phyloP scores from a whole-genome alignment of 2,888 invertebrate species.

The Lithophane semibrunnea region DNA sequence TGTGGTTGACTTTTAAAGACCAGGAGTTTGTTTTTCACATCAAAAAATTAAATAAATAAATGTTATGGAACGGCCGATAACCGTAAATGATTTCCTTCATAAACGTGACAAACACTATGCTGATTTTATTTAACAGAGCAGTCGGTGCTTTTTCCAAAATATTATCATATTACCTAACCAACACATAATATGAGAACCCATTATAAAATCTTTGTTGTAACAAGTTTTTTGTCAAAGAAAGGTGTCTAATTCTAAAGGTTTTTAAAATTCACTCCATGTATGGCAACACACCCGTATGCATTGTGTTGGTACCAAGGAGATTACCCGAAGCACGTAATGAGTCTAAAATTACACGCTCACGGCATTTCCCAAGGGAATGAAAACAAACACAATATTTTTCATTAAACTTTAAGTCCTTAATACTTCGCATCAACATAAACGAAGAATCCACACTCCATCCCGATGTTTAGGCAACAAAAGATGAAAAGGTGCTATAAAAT shows the following conservation, averaged over 20 bases:
- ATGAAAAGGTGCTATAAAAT: constrained; percentile 87
- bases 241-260: neutral
- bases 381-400: constrained; percentile 45
- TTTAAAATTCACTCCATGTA: constrained; percentile 15
- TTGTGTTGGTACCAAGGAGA: constrained; percentile 18
- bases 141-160: neutral
- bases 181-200: neutral
- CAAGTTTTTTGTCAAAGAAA: neutral
- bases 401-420: constrained; percentile 53
- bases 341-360: constrained; percentile 38
- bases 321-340: constrained; percentile 29
- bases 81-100: neutral
- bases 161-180: neutral
- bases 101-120: too few species aligned
- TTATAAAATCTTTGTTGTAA: neutral
- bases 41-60: constrained; percentile 2
- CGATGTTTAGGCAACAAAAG: constrained; percentile 82
- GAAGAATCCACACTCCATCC: constrained; percentile 70
- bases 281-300: neutral
- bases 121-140: neutral
- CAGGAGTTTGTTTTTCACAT: constrained; percentile 27
- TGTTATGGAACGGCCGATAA: neutral
- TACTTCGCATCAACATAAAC: constrained; percentile 46
- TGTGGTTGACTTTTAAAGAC: constrained; percentile 47
- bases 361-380: constrained; percentile 12